phyloP scores from a whole-genome alignment of 2,888 invertebrate genomes.

The Chalcosyrphus nemorum region DNA sequence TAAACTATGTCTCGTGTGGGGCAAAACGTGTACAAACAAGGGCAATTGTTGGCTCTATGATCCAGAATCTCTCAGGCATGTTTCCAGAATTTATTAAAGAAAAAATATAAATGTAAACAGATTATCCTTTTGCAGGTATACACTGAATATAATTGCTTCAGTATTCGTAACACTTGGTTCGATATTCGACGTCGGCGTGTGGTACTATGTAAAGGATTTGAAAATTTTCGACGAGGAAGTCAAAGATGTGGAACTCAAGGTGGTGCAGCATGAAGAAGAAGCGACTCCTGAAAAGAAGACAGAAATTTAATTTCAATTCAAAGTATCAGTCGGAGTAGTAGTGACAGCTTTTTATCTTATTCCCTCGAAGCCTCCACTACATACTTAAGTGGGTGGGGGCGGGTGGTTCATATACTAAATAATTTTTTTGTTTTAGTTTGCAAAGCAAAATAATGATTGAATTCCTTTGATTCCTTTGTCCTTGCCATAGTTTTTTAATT shows the following conservation, averaged over 20 bases:
- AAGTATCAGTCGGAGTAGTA: constrained; percentile 16
- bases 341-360: constrained; percentile 5
- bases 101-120: no score
- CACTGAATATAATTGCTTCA: constrained; percentile 86
- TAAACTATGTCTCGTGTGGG: constrained; percentile 87
- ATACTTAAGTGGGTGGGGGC: neutral
- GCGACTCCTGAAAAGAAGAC: constrained; percentile 79
- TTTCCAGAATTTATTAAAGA: no score
- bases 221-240: constrained; percentile 87
- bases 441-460: constrained; percentile 58
- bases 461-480: constrained; percentile 64
- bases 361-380: constrained; percentile 18
- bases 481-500: neutral
- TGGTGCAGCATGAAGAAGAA: constrained; percentile 80
- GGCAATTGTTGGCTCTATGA: constrained; percentile 91
- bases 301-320: constrained; percentile 78
- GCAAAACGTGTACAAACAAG: constrained; percentile 87
- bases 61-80: constrained; percentile 84
- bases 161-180: constrained; percentile 86
- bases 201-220: constrained; percentile 87
- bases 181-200: constrained; percentile 86
- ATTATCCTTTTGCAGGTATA: constrained; percentile 81
- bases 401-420: no score
- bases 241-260: constrained; percentile 80
- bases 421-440: constrained; percentile 46